A percentile compares a stretch with the other conserved stretches of the same genome.
Conservation (phyloP, 2,797 vertebrate species). For the Phalanger gymnotis region DNA sequence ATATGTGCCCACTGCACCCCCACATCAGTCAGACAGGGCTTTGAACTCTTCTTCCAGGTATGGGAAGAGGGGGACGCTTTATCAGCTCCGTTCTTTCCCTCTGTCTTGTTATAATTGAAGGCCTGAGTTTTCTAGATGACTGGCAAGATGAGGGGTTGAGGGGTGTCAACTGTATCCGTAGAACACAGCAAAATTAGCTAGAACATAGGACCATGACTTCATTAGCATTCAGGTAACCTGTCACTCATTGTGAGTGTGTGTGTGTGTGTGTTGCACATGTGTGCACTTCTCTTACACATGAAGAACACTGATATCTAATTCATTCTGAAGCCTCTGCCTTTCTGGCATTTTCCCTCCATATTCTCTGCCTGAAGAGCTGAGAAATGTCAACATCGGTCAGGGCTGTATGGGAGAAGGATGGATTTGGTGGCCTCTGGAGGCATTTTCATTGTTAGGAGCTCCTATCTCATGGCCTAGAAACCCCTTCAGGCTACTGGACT, state of each 20-base stretch:
- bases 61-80: background rate
- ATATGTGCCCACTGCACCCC: background rate
- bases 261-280: background rate
- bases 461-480: background rate
- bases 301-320: slow-evolving; percentile 58
- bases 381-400: background rate
- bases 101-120: background rate
- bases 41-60: background rate
- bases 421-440: background rate
- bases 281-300: background rate
- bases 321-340: slow-evolving; percentile 61
- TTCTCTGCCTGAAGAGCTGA: background rate
- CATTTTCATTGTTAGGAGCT: background rate
- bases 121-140: background rate
- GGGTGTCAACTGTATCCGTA: background rate
- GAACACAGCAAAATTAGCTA: background rate
- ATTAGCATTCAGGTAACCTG: background rate
- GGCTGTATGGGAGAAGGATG: background rate
- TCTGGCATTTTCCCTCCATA: slow-evolving; percentile 70
- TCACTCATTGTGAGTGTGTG: background rate
- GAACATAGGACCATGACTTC: background rate
- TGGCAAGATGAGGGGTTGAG: background rate
- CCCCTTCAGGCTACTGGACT: background rate
- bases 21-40: background rate
- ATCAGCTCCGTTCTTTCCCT: background rate